A percentile compares a stretch with the other conserved stretches of the same genome.
Evolutionary conservation across 2,888 invertebrate species (phyloP).

Genomic region (Heliconius aoede): DNA sequence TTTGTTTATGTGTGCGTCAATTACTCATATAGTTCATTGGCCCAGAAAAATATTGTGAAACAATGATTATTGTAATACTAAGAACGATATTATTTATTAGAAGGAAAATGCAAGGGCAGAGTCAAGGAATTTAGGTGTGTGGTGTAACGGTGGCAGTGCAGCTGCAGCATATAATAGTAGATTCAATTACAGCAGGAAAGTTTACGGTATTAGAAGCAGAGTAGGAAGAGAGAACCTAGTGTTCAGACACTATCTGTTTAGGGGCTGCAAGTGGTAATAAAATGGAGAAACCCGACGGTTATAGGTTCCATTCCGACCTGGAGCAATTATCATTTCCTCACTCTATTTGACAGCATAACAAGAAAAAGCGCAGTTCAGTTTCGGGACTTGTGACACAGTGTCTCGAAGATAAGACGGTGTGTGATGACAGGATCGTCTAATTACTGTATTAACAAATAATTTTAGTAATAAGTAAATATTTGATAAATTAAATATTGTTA

Average conservation of each 20-base stretch:
- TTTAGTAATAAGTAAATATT: too few species aligned
- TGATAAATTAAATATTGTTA: too few species aligned
- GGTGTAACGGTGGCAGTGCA: background rate
- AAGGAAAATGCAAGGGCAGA: slow-evolving; percentile 28
- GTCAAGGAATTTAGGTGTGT: slow-evolving; percentile 7
- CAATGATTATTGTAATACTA: slow-evolving; percentile 28
- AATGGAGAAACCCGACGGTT: too few species aligned
- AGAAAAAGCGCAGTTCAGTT: background rate
- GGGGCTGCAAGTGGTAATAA: too few species aligned
- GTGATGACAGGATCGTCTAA: too few species aligned
- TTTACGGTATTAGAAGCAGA: too few species aligned
- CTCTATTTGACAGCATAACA: too few species aligned
- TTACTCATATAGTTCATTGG: slow-evolving; percentile 42
- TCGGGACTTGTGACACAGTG: background rate
- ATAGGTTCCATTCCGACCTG: background rate
- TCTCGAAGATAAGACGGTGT: background rate
- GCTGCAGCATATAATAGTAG: background rate
- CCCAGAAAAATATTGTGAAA: slow-evolving; percentile 47
- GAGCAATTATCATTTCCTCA: background rate
- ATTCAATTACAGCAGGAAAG: background rate
- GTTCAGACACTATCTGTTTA: too few species aligned
- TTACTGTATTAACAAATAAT: too few species aligned
- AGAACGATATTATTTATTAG: slow-evolving; percentile 20
- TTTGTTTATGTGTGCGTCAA: slow-evolving; percentile 34
- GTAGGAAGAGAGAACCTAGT: too few species aligned